phyloP scores from a whole-genome alignment of 37 sponge, comb jelly and placozoan genomes.

The Cladorhizidae sp. region DNA sequence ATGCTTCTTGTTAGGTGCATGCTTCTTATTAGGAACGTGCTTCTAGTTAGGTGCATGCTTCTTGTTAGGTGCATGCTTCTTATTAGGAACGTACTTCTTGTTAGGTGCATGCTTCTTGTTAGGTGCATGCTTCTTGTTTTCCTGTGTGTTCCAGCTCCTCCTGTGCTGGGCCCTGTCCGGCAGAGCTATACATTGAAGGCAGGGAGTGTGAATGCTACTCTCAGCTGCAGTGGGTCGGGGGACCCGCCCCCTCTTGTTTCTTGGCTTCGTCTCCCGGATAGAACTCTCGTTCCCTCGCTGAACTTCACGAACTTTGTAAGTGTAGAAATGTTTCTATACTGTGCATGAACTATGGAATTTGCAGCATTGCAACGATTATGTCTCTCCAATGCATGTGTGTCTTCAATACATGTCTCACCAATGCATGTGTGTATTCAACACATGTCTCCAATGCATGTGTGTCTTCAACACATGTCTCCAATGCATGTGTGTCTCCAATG shows the following conservation, averaged over 20 bases:
- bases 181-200: background rate
- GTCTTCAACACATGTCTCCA: no score
- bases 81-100: no score
- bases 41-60: no score
- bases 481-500: no score
- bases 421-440: no score
- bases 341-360: background rate
- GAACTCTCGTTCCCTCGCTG: background rate
- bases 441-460: no score
- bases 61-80: no score
- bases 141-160: conserved; percentile 23
- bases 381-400: background rate
- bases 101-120: no score
- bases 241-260: conserved; percentile 42
- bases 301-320: background rate
- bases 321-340: no score
- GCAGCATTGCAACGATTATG: background rate
- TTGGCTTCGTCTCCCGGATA: conserved; percentile 25
- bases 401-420: no score
- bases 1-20: no score
- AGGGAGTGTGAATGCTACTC: background rate
- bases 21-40: no score
- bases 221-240: conserved; percentile 50
- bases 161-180: conserved; percentile 9
- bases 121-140: background rate